Evolutionary conservation across 92 coral and sea anemone species (phyloP), one percentile per base, ranked within the genome.

Genomic region (Heteractis magnifica): DNA sequence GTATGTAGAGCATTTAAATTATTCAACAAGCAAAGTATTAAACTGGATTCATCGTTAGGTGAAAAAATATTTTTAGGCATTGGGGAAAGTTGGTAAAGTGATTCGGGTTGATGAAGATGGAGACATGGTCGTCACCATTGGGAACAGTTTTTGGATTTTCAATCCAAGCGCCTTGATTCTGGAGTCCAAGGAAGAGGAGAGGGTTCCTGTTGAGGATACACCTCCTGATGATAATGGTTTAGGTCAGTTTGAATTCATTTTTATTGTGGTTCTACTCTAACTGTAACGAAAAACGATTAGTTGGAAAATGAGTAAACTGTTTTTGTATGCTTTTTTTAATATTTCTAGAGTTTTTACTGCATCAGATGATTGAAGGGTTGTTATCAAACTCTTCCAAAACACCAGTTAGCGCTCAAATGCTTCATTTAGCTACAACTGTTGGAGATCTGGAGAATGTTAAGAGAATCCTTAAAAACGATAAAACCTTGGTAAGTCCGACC

Each of bases 371-470:
- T 23, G 93, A 87, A 53, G 87, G 81, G 11, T 11, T 85, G 34
- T 7, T 83, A 3, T 6, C 78, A 49, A 49, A 49, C 4, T 8
- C 78, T 44, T 44, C 58, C 55, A 16, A 71, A 49, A 4, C 16
- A 60, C 62, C 58, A 70, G 76, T 12, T 68, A 84, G 84, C 51
- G 89, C 85, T 0, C 94, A 89, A 65, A 79, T 79, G 71, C 81
- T 93, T 12, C 90, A 91, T 19, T 79, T 84, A 13, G 91, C 94
- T 4, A 84, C 94, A 13, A 84, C 97, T 55, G 71, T 59, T 59
- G 97, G 97, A 4, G 81, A 93, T 56, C 78, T 91, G 6, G 90
- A 88, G 51, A 84, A 87, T 5, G 97, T 93, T 55, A 90, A 88
- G 77, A 86, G 89, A 48, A 88, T 93, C 16, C 71, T 93, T 41